Evolutionary conservation across 64 coral and sea anemone species (phyloP).

Genomic region (Montipora foliosa): DNA sequence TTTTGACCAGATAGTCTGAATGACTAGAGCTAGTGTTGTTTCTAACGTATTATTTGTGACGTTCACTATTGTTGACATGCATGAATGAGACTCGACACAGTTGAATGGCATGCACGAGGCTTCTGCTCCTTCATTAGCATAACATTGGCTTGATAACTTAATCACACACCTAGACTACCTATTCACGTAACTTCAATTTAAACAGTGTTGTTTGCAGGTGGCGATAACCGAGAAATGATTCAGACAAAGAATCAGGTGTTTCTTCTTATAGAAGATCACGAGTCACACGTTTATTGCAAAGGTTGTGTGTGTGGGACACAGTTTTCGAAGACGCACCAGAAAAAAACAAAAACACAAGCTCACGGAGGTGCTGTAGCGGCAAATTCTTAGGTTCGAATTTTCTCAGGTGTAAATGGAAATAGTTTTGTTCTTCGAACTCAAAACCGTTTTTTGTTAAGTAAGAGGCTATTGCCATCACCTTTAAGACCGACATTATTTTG

Average conservation of each 20-base stretch:
- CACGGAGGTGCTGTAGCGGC: too few relatives aligned
- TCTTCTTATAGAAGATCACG: slow-evolving; percentile 14
- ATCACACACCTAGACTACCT: slow-evolving; percentile 24
- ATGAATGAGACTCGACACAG: slow-evolving; percentile 34
- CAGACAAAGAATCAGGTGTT: slow-evolving; percentile 51
- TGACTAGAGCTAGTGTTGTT: slow-evolving; percentile 4
- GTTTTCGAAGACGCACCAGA: neutral
- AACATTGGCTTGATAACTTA: slow-evolving; percentile 27
- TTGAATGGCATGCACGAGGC: slow-evolving; percentile 50
- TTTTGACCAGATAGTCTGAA: slow-evolving; percentile 17
- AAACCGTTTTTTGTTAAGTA: neutral
- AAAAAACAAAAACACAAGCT: neutral
- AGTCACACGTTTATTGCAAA: neutral
- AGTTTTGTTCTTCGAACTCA: too few relatives aligned
- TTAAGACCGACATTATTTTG: neutral
- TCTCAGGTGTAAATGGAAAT: too few relatives aligned
- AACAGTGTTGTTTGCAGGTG: slow-evolving; percentile 35
- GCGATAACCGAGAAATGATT: slow-evolving; percentile 29
- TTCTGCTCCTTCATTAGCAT: slow-evolving; percentile 17
- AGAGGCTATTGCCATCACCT: neutral
- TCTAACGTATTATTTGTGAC: slow-evolving; percentile 47
- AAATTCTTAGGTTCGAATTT: too few relatives aligned
- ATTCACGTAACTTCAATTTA: slow-evolving; percentile 5
- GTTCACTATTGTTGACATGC: slow-evolving; percentile 24
- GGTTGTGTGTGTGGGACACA: neutral